A percentile compares a stretch with the other conserved stretches of the same genome.
Evolutionary conservation across 2,113 vertebrate species (phyloP).

Genomic region (Xenus cinereus): DNA sequence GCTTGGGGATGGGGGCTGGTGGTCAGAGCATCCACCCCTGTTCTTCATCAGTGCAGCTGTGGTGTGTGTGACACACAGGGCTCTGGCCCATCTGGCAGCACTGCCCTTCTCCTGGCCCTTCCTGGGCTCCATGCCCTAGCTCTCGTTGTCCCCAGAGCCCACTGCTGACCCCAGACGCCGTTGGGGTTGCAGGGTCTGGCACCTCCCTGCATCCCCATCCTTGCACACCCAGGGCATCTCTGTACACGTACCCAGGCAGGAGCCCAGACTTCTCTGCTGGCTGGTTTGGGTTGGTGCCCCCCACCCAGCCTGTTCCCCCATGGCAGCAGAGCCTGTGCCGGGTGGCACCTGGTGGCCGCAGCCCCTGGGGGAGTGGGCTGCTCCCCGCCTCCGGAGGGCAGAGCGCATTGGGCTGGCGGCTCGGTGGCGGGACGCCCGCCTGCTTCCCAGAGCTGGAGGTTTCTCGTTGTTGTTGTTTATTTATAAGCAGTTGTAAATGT

Average conservation of each 20-base stretch:
- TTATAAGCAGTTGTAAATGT: slow-evolving; percentile 58
- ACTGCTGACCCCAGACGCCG: rapidly evolving
- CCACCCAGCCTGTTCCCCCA: background rate
- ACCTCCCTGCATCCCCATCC: background rate
- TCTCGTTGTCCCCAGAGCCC: background rate
- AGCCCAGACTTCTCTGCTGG: background rate
- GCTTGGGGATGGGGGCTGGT: background rate
- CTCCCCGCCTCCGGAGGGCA: background rate
- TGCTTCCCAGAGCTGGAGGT: background rate
- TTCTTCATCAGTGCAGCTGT: background rate
- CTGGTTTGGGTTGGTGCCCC: background rate
- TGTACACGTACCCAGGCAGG: background rate
- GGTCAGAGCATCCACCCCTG: background rate
- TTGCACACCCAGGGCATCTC: background rate
- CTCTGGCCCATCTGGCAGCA: background rate
- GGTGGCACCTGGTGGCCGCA: background rate
- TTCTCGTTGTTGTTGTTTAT: slow-evolving; percentile 25
- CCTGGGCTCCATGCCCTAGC: background rate
- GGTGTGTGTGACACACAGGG: background rate
- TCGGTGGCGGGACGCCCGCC: rapidly evolving
- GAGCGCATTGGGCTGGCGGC: background rate
- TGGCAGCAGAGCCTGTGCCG: background rate
- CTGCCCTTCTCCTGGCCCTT: background rate
- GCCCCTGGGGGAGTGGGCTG: background rate
- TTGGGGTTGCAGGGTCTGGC: background rate